These are phyloP conservation scores for Lophius piscatorius DNA, from an alignment of 2,113 vertebrate species.

Conservation along the genomic window DNA sequence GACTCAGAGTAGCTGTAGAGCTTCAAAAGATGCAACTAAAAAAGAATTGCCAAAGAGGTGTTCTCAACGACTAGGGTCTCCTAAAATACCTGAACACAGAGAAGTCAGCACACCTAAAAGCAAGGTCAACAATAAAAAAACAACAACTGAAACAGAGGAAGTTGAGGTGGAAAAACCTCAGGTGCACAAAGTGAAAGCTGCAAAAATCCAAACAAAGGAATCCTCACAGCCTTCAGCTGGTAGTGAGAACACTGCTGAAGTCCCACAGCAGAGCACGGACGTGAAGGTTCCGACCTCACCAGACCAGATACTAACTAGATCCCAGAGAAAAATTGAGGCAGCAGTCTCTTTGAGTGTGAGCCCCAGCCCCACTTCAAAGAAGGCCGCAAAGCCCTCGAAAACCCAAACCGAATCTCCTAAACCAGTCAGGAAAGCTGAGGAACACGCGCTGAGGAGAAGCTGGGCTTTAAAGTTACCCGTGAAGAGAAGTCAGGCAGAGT, in stretches of 20 bases:
- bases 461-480: conserved; percentile 27
- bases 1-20: conserved; percentile 38
- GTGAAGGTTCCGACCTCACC: conserved; percentile 47
- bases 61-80: conserved; percentile 60
- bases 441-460: conserved; percentile 39
- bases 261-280: conserved; percentile 37
- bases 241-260: conserved; percentile 24
- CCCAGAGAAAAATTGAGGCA: conserved; percentile 78
- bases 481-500: conserved; percentile 58
- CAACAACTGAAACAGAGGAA: conserved; percentile 43
- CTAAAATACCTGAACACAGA: conserved; percentile 47
- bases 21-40: conserved; percentile 41
- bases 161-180: conserved; percentile 30
- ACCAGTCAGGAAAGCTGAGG: conserved; percentile 47
- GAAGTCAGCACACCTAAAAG: conserved; percentile 19
- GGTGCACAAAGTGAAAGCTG: conserved; percentile 31
- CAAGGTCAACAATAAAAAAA: conserved; percentile 62
- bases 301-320: conserved; percentile 82
- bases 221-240: conserved; percentile 10
- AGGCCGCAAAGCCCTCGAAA: conserved; percentile 31
- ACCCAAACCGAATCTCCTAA: conserved; percentile 25
- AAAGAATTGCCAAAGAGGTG: conserved; percentile 65
- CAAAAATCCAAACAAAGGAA: conserved; percentile 64
- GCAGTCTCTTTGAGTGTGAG: conserved; percentile 32
- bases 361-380: conserved; percentile 58